These are phyloP conservation scores for Brachypalpus laphriformis DNA, from an alignment of 2,888 invertebrate species.

Conservation along the genomic window DNA sequence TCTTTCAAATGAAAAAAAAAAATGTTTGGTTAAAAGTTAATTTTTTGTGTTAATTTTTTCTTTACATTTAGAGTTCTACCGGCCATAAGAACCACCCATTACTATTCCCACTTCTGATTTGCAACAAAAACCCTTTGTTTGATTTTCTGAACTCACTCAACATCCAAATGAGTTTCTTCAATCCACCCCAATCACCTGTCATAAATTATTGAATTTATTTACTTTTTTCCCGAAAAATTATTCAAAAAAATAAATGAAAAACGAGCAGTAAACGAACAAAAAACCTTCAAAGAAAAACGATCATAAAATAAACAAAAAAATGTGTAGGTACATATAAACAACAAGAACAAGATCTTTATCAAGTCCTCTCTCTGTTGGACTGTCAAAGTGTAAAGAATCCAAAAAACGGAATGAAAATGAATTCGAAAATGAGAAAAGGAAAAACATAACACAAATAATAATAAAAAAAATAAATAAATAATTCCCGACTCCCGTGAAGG, in stretches of 20 bases:
- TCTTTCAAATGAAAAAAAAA: too few relatives aligned
- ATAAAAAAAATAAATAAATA: constrained; percentile 54
- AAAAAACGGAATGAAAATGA: constrained; percentile 43
- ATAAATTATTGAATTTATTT: constrained; percentile 35
- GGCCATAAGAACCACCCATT: too few relatives aligned
- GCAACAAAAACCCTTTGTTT: not conserved
- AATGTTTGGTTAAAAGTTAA: too few relatives aligned
- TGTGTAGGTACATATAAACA: constrained; percentile 34
- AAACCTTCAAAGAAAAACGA: constrained; percentile 14
- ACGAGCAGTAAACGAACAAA: constrained; percentile 1
- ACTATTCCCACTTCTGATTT: not conserved
- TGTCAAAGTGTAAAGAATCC: constrained; percentile 51
- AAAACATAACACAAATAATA: constrained; percentile 47
- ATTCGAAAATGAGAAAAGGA: constrained; percentile 31
- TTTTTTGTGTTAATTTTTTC: too few relatives aligned
- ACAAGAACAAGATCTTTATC: constrained; percentile 64
- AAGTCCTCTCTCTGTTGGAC: constrained; percentile 30
- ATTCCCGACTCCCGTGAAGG: constrained; percentile 65
- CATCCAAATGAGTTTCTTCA: not conserved
- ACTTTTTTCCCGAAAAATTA: not conserved
- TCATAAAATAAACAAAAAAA: constrained; percentile 37
- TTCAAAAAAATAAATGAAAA: constrained; percentile 16
- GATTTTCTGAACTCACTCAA: not conserved
- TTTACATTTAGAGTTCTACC: too few relatives aligned
- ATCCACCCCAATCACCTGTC: constrained; percentile 4